Evolutionary conservation across 1,140 invertebrate species (phyloP), one percentile per base, ranked within the genome.

Genomic region (Drosophila prosaltans): DNA sequence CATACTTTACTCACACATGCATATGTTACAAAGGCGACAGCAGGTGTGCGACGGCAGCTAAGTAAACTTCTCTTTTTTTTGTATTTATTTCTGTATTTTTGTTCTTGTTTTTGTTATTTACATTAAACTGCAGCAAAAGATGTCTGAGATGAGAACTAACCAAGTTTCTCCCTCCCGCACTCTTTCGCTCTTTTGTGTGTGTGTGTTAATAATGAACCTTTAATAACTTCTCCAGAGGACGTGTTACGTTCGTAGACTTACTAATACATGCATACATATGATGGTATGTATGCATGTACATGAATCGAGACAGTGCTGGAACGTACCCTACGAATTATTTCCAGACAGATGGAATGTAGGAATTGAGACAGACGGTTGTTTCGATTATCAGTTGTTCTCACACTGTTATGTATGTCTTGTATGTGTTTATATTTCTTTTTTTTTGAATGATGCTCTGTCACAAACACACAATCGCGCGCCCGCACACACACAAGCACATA

Each of bases 151-250:
- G 26, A 26, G 16, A 9, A 51, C 2, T 26, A 2, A 9, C 21
- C 4, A 51, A 51, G 0, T 51, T 8, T 6, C 16, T 26, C 7
- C 21, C 48, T 4, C 45, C 21, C 43, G 11, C 43, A n/a, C 43
- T 30, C 43, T 21, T n/a, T 16, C 43, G 43, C n/a, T n/a, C 21
- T 21, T 26, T 16, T 16, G 16, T 16, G 16, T 16, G 2, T 2
- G 2, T 36, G 55, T 58, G 26, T 78, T 77, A 62, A 74, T 74
- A 79, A 83, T 75, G 80, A 82, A 83, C 80, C 80, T 83, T 82
- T 72, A 80, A 83, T 80, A 78, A 75, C 58, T 40, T 48, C 63
- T 55, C 59, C 61, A 69, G 78, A 74, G 74, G 68, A 61, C 45
- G 63, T 59, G 59, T 48, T 58, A 11, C 75, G 59, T 48, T 28